Base-by-base conservation (phyloP, 2,113 vertebrate species). In the Xiphophorus couchianus region DNA sequence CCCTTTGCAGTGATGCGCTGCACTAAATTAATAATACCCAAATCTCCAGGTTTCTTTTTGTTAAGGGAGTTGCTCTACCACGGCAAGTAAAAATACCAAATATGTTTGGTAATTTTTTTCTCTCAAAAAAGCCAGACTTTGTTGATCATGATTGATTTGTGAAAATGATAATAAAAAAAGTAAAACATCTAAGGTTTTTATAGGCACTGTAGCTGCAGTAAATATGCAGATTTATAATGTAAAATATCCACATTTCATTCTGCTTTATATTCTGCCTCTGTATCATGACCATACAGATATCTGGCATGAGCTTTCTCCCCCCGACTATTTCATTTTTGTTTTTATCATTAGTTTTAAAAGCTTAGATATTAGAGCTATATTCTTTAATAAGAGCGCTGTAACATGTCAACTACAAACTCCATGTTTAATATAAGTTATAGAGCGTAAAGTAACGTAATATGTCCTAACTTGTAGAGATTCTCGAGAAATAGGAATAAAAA, bases 261-360 rank as follows among this genome's bases (percentile, higher is more conserved):
- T 58, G 30, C 27, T 77, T 48, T 69, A 68, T 84, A 22, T 82
- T 74, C 71, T 77, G 77, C 85, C 74, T 82, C 61, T 69, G 22
- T 78, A 60, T 76, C 66, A 82, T 25, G 28, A 44, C 48, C 42
- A 76, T 81, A 7, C 60, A 75, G 42, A 69, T 74, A 79, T 80
- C 60, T 66, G 73, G 85, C 73, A 78, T 78, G 69, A 81, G 62
- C 61, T 19, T 66, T n/a, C 48, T 65, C 5, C 63, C 44, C 35
- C 71, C 35, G 17, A n/a, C 3, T 5, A 22, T 10, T 2, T 2
- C n/a, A 5, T 27, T 5, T 60, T 74, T 42, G 66, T 48, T 65
- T 75, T 80, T 27, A 58, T 85, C 65, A 80, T 77, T 31, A 51
- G 51, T 58, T n/a, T 58, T 9, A n/a, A 58, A 58, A 58, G 22